Base-by-base conservation (phyloP, 2,113 vertebrate genomes). In the Pseudopodoces humilis region DNA sequence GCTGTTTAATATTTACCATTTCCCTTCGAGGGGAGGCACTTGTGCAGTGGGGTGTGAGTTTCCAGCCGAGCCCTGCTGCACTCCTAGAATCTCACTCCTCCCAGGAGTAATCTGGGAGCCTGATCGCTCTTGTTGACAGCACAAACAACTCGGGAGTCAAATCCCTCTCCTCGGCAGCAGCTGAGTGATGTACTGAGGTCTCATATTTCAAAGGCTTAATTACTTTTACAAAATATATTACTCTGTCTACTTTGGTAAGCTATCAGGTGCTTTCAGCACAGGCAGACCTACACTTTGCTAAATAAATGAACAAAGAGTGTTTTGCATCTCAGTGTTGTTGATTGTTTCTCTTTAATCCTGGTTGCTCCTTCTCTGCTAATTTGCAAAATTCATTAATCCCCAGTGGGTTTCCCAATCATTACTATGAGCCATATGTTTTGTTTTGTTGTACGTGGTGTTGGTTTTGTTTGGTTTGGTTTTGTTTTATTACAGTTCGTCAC, bases 171-270 rank as follows among this genome's bases (percentile, higher is more conserved):
- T 92, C 44, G 0, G 86, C 92, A 93, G 86, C 60, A 86, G 94
- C 88, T 47, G 77, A 90, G 69, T 86, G 88, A 82, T 96, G 86
- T 84, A 83, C 88, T 59, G 83, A 88, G 69, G 62, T 63, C 65
- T 96, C 79, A 10, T 24, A n/a, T 96, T 96, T 95, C 93, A 96
- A 92, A 93, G 86, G 46, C 69, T 96, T 97, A 96, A 96, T 96
- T 96, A 96, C 94, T 94, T 94, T 75, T 90, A 95, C 94, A 94
- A 96, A 96, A 96, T 96, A 93, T 76, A 83, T 92, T 76, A 60
- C 90, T 83, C 65, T 86, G 41, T 60, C 79, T 86, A 1, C 94
- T 88, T 94, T 56, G 47, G 56, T 92, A n/a, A 84, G 77, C 37
- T 92, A 47, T 95, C 79, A 83, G 90, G 93, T 94, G 86, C 80